These are phyloP conservation scores for Ailurus styani DNA, from an alignment of 2,113 vertebrate species.

Conservation along the genomic window DNA sequence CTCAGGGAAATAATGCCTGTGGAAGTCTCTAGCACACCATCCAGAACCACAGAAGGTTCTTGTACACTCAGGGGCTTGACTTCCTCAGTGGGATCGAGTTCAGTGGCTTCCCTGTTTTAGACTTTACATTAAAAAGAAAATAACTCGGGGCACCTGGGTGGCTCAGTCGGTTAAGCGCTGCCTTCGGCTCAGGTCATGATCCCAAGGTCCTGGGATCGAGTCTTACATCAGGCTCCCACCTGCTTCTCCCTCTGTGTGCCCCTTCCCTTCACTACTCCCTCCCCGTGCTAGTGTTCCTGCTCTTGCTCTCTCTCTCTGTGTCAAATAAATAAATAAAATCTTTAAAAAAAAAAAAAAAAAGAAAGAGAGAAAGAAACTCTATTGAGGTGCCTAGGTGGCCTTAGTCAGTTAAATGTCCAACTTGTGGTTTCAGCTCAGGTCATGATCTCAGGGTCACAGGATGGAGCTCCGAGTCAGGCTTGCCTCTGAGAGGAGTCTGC, in stretches of 20 bases:
- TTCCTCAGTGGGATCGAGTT: background rate
- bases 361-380: background rate
- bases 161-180: no score
- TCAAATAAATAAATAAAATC: no score
- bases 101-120: background rate
- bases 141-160: no score
- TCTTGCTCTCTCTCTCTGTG: no score
- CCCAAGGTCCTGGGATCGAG: no score
- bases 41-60: background rate
- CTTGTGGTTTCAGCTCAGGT: background rate
- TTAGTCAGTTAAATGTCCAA: background rate
- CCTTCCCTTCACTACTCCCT: no score
- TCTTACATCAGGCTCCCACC: no score
- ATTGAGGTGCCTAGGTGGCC: background rate
- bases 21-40: accelerated
- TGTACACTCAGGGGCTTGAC: background rate
- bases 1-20: background rate
- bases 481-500: background rate
- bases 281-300: no score
- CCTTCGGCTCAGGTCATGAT: no score
- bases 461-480: background rate
- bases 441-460: background rate
- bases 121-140: background rate
- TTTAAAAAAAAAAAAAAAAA: no score
- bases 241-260: no score